Evolutionary conservation across 2,888 invertebrate species (phyloP).

Genomic region (Druceiella hillmani): DNA sequence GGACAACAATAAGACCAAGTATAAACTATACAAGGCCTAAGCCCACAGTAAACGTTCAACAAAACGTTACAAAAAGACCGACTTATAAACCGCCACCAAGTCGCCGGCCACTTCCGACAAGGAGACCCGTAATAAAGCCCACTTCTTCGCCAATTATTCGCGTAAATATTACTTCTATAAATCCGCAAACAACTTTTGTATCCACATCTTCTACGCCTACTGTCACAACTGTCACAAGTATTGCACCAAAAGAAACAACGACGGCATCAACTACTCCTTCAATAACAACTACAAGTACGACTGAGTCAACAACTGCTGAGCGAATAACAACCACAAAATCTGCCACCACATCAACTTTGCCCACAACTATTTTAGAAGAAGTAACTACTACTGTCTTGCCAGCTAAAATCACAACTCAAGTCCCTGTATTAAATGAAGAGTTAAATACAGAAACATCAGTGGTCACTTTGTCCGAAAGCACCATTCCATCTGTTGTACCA

Average conservation of each 20-base stretch:
- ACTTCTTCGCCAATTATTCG: background rate
- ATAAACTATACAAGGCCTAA: no score
- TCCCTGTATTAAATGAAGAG: conserved; percentile 12
- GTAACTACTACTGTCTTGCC: conserved; percentile 26
- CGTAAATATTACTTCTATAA: conserved; percentile 13
- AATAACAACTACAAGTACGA: conserved; percentile 13
- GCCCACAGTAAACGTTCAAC: no score
- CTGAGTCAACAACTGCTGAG: conserved; percentile 13
- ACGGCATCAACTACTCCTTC: conserved; percentile 13
- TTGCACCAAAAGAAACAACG: conserved; percentile 13
- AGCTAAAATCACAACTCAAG: conserved; percentile 15
- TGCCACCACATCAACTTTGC: conserved; percentile 25
- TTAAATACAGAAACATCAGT: conserved; percentile 21
- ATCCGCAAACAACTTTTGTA: conserved; percentile 8
- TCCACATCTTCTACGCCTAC: conserved; percentile 26
- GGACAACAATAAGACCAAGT: no score
- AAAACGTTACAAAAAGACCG: conserved; percentile 41
- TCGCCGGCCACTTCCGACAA: conserved; percentile 33
- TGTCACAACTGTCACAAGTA: conserved; percentile 25
- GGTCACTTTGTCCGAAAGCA: conserved; percentile 22
- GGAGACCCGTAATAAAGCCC: conserved; percentile 40
- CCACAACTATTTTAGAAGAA: conserved; percentile 26
- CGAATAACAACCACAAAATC: conserved; percentile 28
- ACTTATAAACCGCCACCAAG: conserved; percentile 36
- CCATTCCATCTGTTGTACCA: conserved; percentile 23